These are phyloP conservation scores for Todiramphus chloris DNA, from an alignment of 2,113 vertebrate genomes.

Conservation along the genomic window DNA sequence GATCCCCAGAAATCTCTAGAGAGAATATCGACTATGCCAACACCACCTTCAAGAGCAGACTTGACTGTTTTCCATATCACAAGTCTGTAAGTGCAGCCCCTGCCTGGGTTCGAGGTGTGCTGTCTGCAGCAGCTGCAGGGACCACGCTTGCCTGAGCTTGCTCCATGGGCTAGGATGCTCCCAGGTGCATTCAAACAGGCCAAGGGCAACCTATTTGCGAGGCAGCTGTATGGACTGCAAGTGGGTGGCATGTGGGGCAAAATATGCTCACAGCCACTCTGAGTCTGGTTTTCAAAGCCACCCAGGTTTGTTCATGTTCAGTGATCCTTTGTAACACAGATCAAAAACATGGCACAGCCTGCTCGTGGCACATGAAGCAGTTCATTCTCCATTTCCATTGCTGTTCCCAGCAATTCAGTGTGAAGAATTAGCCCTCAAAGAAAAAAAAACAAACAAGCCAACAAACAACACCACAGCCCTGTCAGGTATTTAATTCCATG, in stretches of 20 bases:
- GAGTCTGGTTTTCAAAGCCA: slow-evolving; percentile 20
- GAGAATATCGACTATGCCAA: neutral
- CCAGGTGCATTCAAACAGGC: slow-evolving; percentile 26
- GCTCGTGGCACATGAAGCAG: neutral
- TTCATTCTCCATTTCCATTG: neutral
- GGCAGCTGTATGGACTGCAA: slow-evolving; percentile 14
- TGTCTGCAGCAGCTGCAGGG: slow-evolving; percentile 26
- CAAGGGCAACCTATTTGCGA: neutral
- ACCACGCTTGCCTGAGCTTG: slow-evolving; percentile 22
- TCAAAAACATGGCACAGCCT: neutral
- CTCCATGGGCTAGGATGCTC: neutral
- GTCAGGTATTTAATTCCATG: neutral
- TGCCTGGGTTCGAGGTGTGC: neutral
- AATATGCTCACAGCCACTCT: neutral
- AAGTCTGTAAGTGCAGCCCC: neutral
- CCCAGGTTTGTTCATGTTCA: slow-evolving; percentile 2
- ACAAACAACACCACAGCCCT: neutral
- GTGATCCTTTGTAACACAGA: slow-evolving; percentile 5
- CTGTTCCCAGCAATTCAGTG: neutral
- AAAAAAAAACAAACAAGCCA: neutral
- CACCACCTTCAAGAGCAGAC: slow-evolving; percentile 15
- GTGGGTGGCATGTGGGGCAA: slow-evolving; percentile 21
- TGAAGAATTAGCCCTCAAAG: neutral
- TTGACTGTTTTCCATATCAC: neutral
- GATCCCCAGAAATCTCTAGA: slow-evolving; percentile 45